These are phyloP conservation scores for Drosophila ercepeae DNA, from an alignment of 1,140 invertebrate species.

Conservation along the genomic window DNA sequence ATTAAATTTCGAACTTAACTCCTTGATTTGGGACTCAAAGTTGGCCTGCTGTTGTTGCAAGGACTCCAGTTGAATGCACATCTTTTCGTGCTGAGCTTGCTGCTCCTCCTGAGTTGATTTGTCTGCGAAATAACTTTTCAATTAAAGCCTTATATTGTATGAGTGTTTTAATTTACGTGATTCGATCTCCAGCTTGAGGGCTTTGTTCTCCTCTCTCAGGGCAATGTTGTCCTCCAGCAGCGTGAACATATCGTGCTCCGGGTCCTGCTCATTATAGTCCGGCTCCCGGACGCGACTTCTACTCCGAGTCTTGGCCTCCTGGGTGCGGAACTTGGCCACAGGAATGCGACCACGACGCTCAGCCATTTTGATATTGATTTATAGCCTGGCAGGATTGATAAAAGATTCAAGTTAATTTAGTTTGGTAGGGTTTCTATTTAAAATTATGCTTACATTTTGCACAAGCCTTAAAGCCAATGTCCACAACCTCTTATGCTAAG, in stretches of 20 bases:
- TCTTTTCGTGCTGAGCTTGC: slow-evolving; percentile 64
- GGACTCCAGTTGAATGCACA: slow-evolving; percentile 54
- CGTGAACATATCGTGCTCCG: slow-evolving; percentile 81
- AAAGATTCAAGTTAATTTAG: not conserved
- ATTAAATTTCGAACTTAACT: slow-evolving; percentile 58
- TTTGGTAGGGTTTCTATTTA: not conserved
- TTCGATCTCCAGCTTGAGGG: slow-evolving; percentile 74
- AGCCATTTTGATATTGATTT: slow-evolving; percentile 35
- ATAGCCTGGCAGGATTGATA: slow-evolving; percentile 2
- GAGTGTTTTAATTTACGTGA: slow-evolving; percentile 58
- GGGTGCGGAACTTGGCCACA: slow-evolving; percentile 77
- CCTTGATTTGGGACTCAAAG: slow-evolving; percentile 69
- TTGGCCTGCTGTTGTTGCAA: slow-evolving; percentile 59
- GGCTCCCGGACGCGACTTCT: slow-evolving; percentile 76
- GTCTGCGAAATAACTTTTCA: too few relatives aligned
- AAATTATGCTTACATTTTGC: slow-evolving; percentile 52
- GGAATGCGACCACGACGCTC: slow-evolving; percentile 74
- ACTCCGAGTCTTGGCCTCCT: slow-evolving; percentile 78
- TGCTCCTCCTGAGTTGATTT: slow-evolving; percentile 72
- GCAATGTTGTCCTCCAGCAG: slow-evolving; percentile 82
- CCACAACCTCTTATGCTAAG: slow-evolving; percentile 65
- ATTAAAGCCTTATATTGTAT: too few relatives aligned
- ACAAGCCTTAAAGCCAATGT: slow-evolving; percentile 52
- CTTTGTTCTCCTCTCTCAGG: slow-evolving; percentile 79
- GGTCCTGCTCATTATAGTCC: slow-evolving; percentile 80